These are phyloP conservation scores for Blennius ocellaris DNA, from an alignment of 2,113 vertebrate species.

Conservation along the genomic window DNA sequence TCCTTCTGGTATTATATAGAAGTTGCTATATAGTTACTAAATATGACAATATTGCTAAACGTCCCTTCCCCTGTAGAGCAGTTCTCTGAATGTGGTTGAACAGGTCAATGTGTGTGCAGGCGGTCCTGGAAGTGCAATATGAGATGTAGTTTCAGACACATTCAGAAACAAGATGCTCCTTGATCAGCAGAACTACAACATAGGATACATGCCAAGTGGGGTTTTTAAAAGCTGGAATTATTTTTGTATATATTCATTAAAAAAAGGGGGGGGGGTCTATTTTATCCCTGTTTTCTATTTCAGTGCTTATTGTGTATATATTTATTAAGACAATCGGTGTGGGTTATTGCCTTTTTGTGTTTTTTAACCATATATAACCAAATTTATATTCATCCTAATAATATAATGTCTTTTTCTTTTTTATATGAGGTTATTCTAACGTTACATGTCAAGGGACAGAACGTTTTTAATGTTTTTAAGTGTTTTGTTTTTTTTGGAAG, in stretches of 20 bases:
- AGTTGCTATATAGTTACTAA: conserved; percentile 20
- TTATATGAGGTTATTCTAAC: conserved; percentile 73
- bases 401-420: conserved; percentile 72
- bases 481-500: conserved; percentile 53
- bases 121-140: conserved; percentile 71
- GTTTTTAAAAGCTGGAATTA: conserved; percentile 19
- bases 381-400: conserved; percentile 73
- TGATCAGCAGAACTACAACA: conserved; percentile 41
- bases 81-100: conserved; percentile 36
- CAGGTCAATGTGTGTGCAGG: conserved; percentile 30
- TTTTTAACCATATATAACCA: conserved; percentile 72
- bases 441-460: conserved; percentile 67
- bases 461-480: conserved; percentile 55
- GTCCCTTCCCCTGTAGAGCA: conserved; percentile 34
- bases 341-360: conserved; percentile 58
- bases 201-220: conserved; percentile 22
- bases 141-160: conserved; percentile 40
- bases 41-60: conserved; percentile 30
- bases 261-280: conserved; percentile 35
- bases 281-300: conserved; percentile 72
- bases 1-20: conserved; percentile 68
- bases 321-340: conserved; percentile 83
- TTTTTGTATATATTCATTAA: conserved; percentile 61
- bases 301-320: conserved; percentile 85
- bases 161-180: conserved; percentile 36